A percentile compares a stretch with the other conserved stretches of the same genome.
These are phyloP conservation scores for Helarctos malayanus DNA, from an alignment of 2,797 vertebrate species.

Conservation along the genomic window DNA sequence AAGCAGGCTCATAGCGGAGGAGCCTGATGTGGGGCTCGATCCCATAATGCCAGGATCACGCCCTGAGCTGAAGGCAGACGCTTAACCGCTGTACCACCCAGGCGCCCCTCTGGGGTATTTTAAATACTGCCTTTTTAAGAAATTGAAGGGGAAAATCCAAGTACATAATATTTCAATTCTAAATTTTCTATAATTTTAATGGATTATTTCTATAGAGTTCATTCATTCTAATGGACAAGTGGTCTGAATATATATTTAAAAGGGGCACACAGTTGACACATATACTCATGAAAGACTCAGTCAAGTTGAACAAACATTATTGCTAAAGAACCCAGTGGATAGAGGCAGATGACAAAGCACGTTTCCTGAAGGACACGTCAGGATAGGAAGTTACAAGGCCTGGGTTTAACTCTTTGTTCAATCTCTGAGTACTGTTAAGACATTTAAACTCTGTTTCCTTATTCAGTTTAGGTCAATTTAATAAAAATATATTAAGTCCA, in stretches of 20 bases:
- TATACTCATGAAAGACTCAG: not conserved
- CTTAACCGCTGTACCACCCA: no score
- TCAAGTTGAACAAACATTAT: not conserved
- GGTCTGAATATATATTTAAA: not conserved
- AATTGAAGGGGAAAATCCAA: not conserved
- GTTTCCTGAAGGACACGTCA: not conserved
- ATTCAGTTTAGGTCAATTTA: not conserved
- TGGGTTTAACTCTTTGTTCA: not conserved
- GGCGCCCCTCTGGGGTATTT: not conserved
- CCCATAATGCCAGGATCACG: no score
- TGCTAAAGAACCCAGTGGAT: not conserved
- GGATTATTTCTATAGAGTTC: not conserved
- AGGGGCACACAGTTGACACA: not conserved
- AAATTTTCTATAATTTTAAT: not conserved
- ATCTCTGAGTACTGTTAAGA: not conserved
- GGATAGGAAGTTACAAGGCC: not conserved
- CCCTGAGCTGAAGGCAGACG: no score
- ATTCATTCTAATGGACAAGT: not conserved
- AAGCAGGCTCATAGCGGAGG: no score
- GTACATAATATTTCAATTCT: not conserved
- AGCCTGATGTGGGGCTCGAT: no score
- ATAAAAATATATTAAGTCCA: not conserved
- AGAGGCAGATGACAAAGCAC: not conserved
- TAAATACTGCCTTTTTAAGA: not conserved
- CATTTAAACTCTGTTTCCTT: constrained; percentile 14